Evolutionary conservation across 53 echinoderm and acorn worm species (phyloP), one percentile per base, ranked within the genome.

Genomic region (Stichopus horrens): DNA sequence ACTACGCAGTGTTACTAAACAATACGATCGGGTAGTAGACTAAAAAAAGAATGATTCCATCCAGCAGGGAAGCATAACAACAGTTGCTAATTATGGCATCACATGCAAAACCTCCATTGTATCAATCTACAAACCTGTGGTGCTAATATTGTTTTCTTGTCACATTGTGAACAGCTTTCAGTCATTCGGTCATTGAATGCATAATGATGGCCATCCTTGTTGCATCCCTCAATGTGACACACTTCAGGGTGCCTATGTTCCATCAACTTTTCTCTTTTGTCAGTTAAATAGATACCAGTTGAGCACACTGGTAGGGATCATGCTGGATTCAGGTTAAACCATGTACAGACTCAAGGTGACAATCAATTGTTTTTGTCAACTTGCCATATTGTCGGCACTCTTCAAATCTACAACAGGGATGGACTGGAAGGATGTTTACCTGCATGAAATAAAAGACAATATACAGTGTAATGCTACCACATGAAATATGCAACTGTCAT

Each of bases 131-230:
- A 10, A 76, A 76, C 76, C 76, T 9, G 76, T 76, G 76, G 13
- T 76, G 23, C 9, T 76, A 10, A 76, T 76, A 76, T 14, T 76
- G 22, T 52, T 76, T 9, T 53, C 53, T 76, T 6, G 22, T 52
- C 52, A 76, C 13, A 6, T 53, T 53, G 53, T 76, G 53, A 0
- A 76, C 76, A 76, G 9, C 20, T 22, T 76, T 76, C 76, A 76
- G 37, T 22, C 57, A 58, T 57, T 82, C 57, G 18, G 82, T 82
- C 6, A 82, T 57, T 8, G 82, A n/a, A 82, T 11, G 82, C 58
- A 57, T 57, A 82, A 58, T 82, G 58, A 14, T 82, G 82, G 57
- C 82, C 82, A 82, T 82, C 16, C 21, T 82, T 56, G 18, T 57
- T 57, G 53, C 82, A 82, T 21, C 57, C 82, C 22, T 58, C 21